Percentiles rank a stretch among this genome's conserved stretches.
phyloP scores from a whole-genome alignment of 1,140 invertebrate species.

The Telenomus remus region DNA sequence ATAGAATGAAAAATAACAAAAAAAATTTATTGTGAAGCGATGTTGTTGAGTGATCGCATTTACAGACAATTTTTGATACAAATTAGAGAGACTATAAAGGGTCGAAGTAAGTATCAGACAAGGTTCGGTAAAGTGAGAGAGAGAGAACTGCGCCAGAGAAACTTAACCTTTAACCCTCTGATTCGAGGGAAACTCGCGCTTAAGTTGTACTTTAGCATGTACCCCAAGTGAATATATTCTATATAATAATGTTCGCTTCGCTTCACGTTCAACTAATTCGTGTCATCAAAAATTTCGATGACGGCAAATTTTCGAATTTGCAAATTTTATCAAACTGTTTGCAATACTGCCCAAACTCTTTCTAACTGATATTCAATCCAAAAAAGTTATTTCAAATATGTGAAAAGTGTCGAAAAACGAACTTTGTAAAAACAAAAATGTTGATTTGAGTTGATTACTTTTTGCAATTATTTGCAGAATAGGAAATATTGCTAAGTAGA shows the following conservation, averaged over 20 bases:
- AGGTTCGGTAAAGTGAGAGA: slow-evolving; percentile 3
- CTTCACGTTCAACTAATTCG: neutral
- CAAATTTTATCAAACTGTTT: too few relatives aligned
- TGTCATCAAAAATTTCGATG: neutral
- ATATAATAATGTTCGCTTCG: slow-evolving; percentile 3
- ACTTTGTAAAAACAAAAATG: too few relatives aligned
- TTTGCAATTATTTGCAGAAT: too few relatives aligned
- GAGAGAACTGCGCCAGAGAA: slow-evolving; percentile 3
- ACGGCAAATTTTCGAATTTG: too few relatives aligned
- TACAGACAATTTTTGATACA: slow-evolving; percentile 41
- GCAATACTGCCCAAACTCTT: neutral
- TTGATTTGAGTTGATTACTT: too few relatives aligned
- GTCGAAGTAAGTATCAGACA: slow-evolving; percentile 29
- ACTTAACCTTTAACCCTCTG: slow-evolving; percentile 49
- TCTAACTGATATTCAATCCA: too few relatives aligned
- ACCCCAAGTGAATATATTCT: slow-evolving; percentile 34
- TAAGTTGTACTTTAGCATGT: slow-evolving; percentile 17
- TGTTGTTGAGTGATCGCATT: slow-evolving; percentile 43
- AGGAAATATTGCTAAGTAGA: too few relatives aligned
- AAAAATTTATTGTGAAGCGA: too few relatives aligned
- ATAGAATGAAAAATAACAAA: too few relatives aligned
- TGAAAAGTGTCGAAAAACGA: too few relatives aligned
- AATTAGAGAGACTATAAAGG: slow-evolving; percentile 27
- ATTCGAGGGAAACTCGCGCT: slow-evolving; percentile 32
- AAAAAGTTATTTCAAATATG: too few relatives aligned